Conservation (phyloP, 1,140 invertebrate genomes). For the Ladona fulva region DNA sequence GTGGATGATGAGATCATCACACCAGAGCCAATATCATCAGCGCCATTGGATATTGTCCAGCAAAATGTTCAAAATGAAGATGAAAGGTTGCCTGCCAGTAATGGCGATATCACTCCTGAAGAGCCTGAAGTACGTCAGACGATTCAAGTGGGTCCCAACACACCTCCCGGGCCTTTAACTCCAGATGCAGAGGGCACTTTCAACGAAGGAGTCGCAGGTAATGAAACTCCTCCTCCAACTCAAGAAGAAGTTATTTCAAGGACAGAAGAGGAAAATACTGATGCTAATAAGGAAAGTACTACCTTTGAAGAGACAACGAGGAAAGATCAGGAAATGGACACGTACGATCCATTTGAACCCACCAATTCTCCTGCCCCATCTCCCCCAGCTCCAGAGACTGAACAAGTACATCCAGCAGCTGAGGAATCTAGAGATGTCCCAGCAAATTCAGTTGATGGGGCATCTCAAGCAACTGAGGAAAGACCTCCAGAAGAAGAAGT, state of each 20-base stretch:
- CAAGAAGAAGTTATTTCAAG: conserved; percentile 29
- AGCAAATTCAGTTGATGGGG: neutral
- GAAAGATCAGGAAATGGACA: conserved; percentile 39
- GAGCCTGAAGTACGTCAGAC: conserved; percentile 27
- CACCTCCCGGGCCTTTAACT: conserved; percentile 39
- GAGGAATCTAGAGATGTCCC: neutral
- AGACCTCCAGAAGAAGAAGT: conserved; percentile 23
- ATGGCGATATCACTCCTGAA: conserved; percentile 34
- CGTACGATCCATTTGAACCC: conserved; percentile 80
- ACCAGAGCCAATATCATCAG: neutral
- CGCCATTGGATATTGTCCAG: conserved; percentile 25
- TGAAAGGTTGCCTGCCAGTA: conserved; percentile 34
- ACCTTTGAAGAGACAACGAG: neutral
- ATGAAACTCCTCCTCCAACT: conserved; percentile 47
- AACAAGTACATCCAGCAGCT: conserved; percentile 20
- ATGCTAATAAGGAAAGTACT: neutral
- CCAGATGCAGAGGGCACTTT: conserved; percentile 25
- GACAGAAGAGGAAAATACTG: neutral
- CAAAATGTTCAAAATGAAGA: conserved; percentile 20
- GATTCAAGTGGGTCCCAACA: conserved; percentile 47
- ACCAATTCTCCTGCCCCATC: conserved; percentile 66
- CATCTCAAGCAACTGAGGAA: conserved; percentile 15
- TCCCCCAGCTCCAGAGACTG: conserved; percentile 39
- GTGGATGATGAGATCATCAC: conserved; percentile 23
- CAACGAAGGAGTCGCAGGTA: neutral